A percentile compares a stretch with the other conserved stretches of the same genome.
phyloP scores from a whole-genome alignment of 2,113 vertebrate species.

The Neofelis nebulosa region DNA sequence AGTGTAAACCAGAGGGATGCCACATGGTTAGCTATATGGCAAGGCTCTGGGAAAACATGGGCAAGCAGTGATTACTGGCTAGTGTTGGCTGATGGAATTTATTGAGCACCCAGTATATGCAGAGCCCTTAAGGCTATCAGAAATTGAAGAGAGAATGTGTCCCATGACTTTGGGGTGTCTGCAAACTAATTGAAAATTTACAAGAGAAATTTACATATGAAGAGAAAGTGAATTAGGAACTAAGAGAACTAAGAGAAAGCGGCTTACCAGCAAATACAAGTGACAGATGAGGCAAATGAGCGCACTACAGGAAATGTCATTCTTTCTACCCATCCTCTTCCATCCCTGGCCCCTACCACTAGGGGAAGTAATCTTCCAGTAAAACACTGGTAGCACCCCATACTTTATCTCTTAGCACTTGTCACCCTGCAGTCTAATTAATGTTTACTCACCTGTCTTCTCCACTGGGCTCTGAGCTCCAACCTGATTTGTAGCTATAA shows the following conservation, averaged over 20 bases:
- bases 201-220: neutral
- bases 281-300: neutral
- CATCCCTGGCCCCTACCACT: neutral
- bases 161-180: neutral
- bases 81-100: neutral
- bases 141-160: neutral
- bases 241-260: neutral
- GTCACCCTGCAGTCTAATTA: constrained; percentile 46
- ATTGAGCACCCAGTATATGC: neutral
- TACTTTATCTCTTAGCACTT: neutral
- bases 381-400: neutral
- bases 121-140: neutral
- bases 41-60: constrained; percentile 12
- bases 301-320: neutral
- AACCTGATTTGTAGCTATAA: neutral
- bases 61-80: neutral
- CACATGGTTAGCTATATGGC: neutral
- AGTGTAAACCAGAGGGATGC: neutral
- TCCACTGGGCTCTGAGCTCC: neutral
- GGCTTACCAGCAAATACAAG: neutral
- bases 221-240: neutral
- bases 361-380: neutral
- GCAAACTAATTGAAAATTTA: neutral
- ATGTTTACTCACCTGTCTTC: constrained; percentile 30
- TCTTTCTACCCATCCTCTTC: neutral